Evolutionary conservation across 2,888 invertebrate species (phyloP).

Genomic region (Apamea anceps): DNA sequence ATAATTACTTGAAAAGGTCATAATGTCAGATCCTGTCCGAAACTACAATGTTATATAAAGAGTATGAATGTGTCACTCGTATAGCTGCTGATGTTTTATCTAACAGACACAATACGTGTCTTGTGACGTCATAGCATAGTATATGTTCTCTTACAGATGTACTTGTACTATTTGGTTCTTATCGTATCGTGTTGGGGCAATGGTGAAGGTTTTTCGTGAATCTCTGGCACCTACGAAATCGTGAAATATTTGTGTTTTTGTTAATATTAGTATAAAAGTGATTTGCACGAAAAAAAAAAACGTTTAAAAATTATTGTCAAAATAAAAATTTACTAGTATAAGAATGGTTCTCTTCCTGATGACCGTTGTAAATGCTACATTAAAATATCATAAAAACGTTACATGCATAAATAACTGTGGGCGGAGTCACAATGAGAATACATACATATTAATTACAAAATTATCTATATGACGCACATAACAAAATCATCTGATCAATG

Average conservation of each 20-base stretch:
- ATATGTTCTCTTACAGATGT: not conserved
- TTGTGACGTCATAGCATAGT: conserved; percentile 29
- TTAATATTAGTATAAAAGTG: not conserved
- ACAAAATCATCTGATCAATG: not conserved
- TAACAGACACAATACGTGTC: conserved; percentile 1
- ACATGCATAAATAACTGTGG: not conserved
- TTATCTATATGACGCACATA: not conserved
- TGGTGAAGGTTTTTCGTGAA: conserved; percentile 31
- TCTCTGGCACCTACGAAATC: not conserved
- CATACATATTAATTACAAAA: not conserved
- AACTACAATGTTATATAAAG: conserved; percentile 22
- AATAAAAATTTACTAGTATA: not conserved
- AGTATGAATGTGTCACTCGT: conserved; percentile 32
- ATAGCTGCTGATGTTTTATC: conserved; percentile 36
- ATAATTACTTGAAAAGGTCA: conserved; percentile 40
- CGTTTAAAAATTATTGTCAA: not conserved
- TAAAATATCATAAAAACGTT: not conserved
- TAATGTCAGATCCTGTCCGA: conserved; percentile 9
- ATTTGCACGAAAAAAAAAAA: too few species aligned
- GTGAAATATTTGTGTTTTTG: not conserved
- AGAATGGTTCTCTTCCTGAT: not conserved
- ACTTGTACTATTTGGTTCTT: conserved; percentile 35
- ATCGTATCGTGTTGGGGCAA: conserved; percentile 20
- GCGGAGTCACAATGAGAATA: too few species aligned
- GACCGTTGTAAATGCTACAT: not conserved